Percentiles rank a stretch among this genome's conserved stretches.
Evolutionary conservation across 1,140 invertebrate species (phyloP).

Genomic region (Drosophila rufa): DNA sequence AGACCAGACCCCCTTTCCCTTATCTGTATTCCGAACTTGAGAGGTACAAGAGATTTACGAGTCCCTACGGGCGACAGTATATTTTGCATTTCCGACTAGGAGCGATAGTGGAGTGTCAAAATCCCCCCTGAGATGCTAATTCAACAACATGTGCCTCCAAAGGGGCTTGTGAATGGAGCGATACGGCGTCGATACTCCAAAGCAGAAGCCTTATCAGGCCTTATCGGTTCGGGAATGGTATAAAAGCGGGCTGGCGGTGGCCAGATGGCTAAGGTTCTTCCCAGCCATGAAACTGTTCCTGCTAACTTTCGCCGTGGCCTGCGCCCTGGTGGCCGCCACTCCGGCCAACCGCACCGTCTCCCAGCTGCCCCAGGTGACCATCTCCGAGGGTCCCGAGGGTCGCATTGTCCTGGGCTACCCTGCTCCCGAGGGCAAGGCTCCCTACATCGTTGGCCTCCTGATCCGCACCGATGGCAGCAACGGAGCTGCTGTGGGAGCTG

Average conservation of each 20-base stretch:
- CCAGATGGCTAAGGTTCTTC: conserved; percentile 2
- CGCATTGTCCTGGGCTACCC: conserved; percentile 64
- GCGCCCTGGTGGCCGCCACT: no score
- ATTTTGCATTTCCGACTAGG: conserved; percentile 17
- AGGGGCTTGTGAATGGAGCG: conserved; percentile 9
- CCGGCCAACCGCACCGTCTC: conserved; percentile 1
- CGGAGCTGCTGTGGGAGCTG: conserved; percentile 85
- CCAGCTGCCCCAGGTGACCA: conserved; percentile 6
- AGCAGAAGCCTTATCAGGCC: conserved; percentile 6
- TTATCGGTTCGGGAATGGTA: conserved; percentile 9
- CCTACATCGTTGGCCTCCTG: conserved; percentile 85
- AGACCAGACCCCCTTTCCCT: background rate
- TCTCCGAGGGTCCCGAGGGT: conserved; percentile 7
- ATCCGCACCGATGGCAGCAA: conserved; percentile 72
- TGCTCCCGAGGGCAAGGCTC: conserved; percentile 84
- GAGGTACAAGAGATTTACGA: background rate
- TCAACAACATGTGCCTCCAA: background rate
- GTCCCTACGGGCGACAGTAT: background rate
- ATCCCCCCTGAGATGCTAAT: conserved; percentile 19
- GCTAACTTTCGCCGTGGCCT: background rate
- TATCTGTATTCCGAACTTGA: background rate
- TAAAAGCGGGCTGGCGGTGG: background rate
- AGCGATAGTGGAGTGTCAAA: conserved; percentile 3
- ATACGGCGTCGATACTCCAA: background rate
- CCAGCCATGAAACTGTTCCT: conserved; percentile 49